Conservation (phyloP, 2,888 invertebrate genomes). For the Eledona agricola region DNA sequence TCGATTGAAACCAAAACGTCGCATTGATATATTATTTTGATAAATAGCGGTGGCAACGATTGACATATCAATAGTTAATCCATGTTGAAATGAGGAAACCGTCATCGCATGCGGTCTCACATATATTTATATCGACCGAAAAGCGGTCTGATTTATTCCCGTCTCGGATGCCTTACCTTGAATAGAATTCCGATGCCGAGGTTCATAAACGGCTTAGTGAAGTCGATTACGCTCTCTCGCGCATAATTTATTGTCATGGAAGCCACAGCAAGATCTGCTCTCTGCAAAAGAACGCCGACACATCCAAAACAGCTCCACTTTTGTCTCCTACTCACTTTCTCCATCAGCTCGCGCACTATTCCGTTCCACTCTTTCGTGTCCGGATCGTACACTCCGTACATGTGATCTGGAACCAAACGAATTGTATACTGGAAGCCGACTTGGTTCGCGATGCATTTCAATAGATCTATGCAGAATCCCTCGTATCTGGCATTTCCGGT, state of each 20-base stretch:
- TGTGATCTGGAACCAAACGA: constrained; percentile 83
- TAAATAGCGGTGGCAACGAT: constrained; percentile 5
- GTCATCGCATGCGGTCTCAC: constrained; percentile 7
- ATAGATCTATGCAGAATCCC: constrained; percentile 90
- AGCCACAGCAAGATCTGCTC: constrained; percentile 94
- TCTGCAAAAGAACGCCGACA: constrained; percentile 67
- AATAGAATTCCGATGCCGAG: constrained; percentile 95
- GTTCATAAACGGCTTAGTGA: constrained; percentile 98
- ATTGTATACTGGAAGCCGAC: constrained; percentile 90
- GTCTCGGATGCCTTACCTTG: constrained; percentile 70
- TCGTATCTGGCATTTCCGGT: constrained; percentile 89
- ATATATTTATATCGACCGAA: constrained; percentile 6
- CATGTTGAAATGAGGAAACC: constrained; percentile 19
- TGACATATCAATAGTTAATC: constrained; percentile 25
- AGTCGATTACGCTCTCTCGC: constrained; percentile 93
- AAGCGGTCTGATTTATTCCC: constrained; percentile 16
- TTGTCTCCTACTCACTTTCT: constrained; percentile 70
- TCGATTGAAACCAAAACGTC: no score
- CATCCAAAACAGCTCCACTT: neutral
- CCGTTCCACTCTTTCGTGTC: constrained; percentile 92
- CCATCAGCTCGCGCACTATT: constrained; percentile 85
- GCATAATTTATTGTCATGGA: constrained; percentile 99
- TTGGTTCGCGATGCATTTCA: constrained; percentile 82
- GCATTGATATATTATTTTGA: no score
- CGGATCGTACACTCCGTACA: constrained; percentile 90